Evolutionary conservation across 1,140 invertebrate species (phyloP), one percentile per base, ranked within the genome.

Genomic region (Drosophila truncata): DNA sequence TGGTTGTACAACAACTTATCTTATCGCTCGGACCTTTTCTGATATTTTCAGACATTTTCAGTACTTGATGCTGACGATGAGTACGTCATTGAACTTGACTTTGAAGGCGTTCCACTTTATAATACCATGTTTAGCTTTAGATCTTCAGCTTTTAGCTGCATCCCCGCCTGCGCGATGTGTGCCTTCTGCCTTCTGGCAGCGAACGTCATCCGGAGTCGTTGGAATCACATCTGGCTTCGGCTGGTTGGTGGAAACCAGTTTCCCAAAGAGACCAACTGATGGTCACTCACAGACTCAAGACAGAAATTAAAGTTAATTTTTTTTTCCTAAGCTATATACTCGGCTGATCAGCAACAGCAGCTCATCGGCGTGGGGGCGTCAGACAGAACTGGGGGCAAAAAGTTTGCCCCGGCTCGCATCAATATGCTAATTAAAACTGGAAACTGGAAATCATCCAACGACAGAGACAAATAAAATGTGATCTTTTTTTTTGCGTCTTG

Each of bases 51-150:
- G 42, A 44, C 39, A 70, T 71, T 59, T 71, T 57, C 66, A 58
- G 74, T 63, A 78, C 74, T 78, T 78, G 64, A 70, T 58, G 64
- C 47, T 58, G 35, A 8, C 44, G 75, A 78, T 59, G 75, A 78
- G 76, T 78, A 78, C 76, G 76, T 78, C 76, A 78, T 78, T 78
- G 76, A 78, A 78, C 76, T 78, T 78, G 76, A 78, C 75, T 78
- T 78, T 78, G 75, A 78, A 78, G 76, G 75, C 76, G 76, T 78
- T 78, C 75, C 75, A 78, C 65, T 78, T 78, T 69, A 69, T 77
- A 77, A 78, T 77, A 77, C 74, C 74, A 77, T 77, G 74, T 77
- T 78, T 78, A 71, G 75, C 33, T 71, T 58, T 70, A 63, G 66
- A 78, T 78, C 75, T 78, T 78, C 64, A 25, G 46, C 29, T 44